phyloP scores from a whole-genome alignment of 2,113 vertebrate genomes.

The Engystomops pustulosus region DNA sequence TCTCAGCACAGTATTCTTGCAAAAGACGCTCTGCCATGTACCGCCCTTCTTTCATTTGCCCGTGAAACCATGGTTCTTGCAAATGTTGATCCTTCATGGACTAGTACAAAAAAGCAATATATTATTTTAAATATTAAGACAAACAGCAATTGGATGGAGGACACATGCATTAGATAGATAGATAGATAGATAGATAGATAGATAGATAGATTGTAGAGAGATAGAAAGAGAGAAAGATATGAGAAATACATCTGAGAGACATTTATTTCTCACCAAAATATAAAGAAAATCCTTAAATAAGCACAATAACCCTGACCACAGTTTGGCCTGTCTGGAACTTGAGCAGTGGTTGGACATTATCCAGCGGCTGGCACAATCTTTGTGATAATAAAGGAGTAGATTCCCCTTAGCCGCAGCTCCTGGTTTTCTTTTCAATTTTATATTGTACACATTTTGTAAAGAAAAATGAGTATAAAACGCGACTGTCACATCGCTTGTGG shows the following conservation, averaged over 20 bases:
- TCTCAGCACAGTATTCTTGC: constrained; percentile 87
- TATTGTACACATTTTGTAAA: neutral
- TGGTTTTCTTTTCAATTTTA: neutral
- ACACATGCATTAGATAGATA: neutral
- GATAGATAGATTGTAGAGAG: neutral
- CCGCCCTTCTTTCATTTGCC: constrained; percentile 83
- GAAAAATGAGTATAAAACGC: constrained; percentile 23
- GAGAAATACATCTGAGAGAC: too few relatives aligned
- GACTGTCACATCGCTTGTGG: neutral
- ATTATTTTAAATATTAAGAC: neutral
- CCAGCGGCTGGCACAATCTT: neutral
- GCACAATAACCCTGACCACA: neutral
- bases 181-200: neutral
- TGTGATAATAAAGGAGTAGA: neutral
- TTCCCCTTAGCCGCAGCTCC: neutral
- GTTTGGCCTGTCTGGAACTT: neutral
- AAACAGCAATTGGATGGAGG: too few relatives aligned
- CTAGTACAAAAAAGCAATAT: constrained; percentile 57
- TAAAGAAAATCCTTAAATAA: neutral
- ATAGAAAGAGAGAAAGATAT: neutral
- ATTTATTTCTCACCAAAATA: neutral
- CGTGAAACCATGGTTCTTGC: constrained; percentile 92
- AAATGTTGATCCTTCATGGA: constrained; percentile 80
- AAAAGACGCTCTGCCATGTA: constrained; percentile 87
- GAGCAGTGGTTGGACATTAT: neutral